Base-by-base conservation (phyloP, 2,888 invertebrate genomes). In the Iselma pallidipennis region DNA sequence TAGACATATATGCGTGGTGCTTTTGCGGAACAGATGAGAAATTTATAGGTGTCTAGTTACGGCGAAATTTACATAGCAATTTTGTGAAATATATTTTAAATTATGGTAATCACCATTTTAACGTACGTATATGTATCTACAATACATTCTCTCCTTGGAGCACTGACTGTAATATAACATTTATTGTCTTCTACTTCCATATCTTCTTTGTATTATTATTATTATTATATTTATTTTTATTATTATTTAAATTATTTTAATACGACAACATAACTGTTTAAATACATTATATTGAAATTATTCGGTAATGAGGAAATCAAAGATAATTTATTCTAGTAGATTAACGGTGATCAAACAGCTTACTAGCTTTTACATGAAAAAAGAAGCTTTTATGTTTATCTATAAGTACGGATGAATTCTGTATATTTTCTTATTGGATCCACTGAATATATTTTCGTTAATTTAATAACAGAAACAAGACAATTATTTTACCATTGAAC, bases 101-200 rank as follows among this genome's bases (percentile, higher is more conserved):
- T 67, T 63, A 67, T 66, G 61, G 69, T 67, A 65, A 67, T 69
- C 61, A 66, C 62, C 58, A 66, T 67, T 70, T 65, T 19, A 12
- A 45, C 59, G 59, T 61, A 66, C n/a, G n/a, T n/a, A 33, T n/a
- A 10, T 12, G 12, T 65, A n/a, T n/a, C n/a, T n/a, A n/a, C n/a
- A n/a, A n/a, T n/a, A 63, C 66, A 65, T 66, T 68, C 64, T 55
- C 62, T 65, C 66, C 67, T 66, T 59, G 12, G 1, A 45, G 45
- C 45, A 45, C 23, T 23, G 10, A 7, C 3, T 33, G 6, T 33
- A 3, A 6, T 33, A 5, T 33, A 33, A 16, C 9, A 14, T n/a
- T n/a, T 16, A 37, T 37, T 37, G 37, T 37, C 16, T 37, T 37
- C n/a, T n/a, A n/a, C n/a, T n/a, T n/a, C n/a, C n/a, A n/a, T n/a